Conservation (phyloP, 2,113 vertebrate species). For the Solea senegalensis region DNA sequence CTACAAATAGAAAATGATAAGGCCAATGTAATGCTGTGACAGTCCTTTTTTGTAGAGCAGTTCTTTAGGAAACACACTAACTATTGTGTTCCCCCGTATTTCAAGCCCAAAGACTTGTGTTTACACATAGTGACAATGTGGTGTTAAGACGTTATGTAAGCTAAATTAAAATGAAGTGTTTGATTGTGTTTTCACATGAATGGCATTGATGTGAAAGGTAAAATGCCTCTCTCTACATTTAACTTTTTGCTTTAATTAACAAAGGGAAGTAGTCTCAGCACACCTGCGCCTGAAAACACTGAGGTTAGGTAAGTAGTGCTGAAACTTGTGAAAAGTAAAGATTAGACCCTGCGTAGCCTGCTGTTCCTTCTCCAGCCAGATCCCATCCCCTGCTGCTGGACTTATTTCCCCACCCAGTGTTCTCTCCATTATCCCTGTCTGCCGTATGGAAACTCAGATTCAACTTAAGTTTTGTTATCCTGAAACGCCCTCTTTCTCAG, state of each 20-base stretch:
- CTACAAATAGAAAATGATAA: background rate
- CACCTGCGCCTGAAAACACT: background rate
- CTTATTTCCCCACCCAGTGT: constrained; percentile 7
- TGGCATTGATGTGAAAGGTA: no score
- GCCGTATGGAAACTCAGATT: constrained; percentile 5
- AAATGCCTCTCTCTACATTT: background rate
- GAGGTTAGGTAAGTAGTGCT: background rate
- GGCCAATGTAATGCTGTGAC: background rate
- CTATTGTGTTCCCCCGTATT: no score
- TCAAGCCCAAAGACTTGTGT: no score
- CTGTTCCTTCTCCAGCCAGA: constrained; percentile 22
- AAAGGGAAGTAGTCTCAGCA: background rate
- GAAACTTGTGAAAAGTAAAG: constrained; percentile 28
- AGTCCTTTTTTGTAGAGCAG: no score
- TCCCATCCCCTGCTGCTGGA: constrained; percentile 23
- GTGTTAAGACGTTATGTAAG: no score
- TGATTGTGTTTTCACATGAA: no score
- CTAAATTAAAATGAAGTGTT: no score
- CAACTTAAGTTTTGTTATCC: constrained; percentile 32
- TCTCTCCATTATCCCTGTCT: constrained; percentile 13
- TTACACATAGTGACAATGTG: no score
- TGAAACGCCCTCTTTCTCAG: background rate
- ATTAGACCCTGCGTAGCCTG: constrained; percentile 15
- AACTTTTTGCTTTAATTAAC: background rate
- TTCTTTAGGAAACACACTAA: no score